phyloP scores from a whole-genome alignment of 2,113 vertebrate genomes.

The Hassar affinis region DNA sequence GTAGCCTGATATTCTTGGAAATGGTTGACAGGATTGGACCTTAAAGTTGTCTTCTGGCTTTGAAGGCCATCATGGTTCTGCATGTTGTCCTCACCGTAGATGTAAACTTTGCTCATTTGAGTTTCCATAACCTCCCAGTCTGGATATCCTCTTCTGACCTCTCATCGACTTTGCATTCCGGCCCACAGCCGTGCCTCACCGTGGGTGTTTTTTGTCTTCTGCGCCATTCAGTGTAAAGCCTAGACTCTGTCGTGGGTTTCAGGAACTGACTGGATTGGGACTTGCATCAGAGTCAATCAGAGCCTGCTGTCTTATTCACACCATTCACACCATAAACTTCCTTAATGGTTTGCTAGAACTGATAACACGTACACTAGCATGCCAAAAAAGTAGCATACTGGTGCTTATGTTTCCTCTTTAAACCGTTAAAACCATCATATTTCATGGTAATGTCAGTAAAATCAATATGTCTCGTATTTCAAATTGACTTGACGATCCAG shows the following conservation, averaged over 20 bases:
- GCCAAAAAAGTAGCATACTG: background rate
- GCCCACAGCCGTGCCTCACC: background rate
- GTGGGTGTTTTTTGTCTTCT: background rate
- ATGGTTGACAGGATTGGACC: background rate
- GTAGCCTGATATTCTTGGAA: background rate
- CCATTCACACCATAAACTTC: no score
- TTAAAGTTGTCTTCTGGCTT: background rate
- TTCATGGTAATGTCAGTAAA: background rate
- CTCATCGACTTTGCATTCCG: background rate
- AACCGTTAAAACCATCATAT: background rate
- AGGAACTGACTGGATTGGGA: background rate
- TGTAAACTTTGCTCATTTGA: background rate
- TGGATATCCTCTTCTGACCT: background rate
- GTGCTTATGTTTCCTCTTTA: no score
- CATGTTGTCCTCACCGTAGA: background rate
- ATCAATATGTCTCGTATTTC: background rate
- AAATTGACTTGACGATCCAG: constrained; percentile 7
- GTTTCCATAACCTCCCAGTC: background rate
- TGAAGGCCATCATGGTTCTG: background rate
- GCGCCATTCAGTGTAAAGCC: background rate
- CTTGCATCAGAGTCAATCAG: background rate
- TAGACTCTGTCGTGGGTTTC: background rate
- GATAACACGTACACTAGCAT: background rate
- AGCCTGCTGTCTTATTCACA: no score
- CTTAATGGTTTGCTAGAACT: background rate